Evolutionary conservation across 1,140 invertebrate genomes (phyloP), one percentile per base, ranked within the genome.

Genomic region (Calycopis cecrops): DNA sequence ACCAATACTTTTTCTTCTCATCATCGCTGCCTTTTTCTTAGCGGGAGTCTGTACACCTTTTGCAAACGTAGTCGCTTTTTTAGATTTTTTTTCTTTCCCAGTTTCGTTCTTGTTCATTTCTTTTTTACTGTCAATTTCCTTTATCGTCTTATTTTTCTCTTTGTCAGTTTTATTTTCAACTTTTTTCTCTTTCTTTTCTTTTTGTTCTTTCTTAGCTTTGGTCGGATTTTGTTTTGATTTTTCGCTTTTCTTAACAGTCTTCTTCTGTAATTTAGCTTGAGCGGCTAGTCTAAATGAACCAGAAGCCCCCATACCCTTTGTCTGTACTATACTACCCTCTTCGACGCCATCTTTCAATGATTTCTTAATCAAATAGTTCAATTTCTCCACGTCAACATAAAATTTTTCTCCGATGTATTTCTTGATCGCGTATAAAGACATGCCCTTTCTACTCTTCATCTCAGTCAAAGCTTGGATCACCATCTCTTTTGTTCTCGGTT

Each of bases 1-100:
- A 4, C 82, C 80, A 0, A 84, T 76, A n/a, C 80, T 85, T 59
- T 82, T 85, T 40, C 82, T 68, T 51, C 77, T 84, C 62, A 76
- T 69, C 62, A 79, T 70, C 7, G 58, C 57, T 1, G 65, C 44
- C 9, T 64, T 69, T 35, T 79, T 79, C 53, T 82, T 81, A 4
- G 63, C 38, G 10, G 76, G 73, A 40, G 79, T 79, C 34, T 62
- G 38, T 21, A 59, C 17, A 9, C 10, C 47, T 57, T 67, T 63
- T 11, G 48, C 51, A 34, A 55, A 55, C 42, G 58, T 65, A 2
- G 9, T 51, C 10, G 17, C 9, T 59, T 55, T 55, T 11, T 52
- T 37, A 33, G 17, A 10, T 62, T 65, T 62, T 52, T 56, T 40
- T 12, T 40, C 59, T 34, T 66, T 62, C 37, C 57, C 54, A 18